Conservation (phyloP, 1,140 invertebrate genomes). For the Chionoecetes opilio region DNA sequence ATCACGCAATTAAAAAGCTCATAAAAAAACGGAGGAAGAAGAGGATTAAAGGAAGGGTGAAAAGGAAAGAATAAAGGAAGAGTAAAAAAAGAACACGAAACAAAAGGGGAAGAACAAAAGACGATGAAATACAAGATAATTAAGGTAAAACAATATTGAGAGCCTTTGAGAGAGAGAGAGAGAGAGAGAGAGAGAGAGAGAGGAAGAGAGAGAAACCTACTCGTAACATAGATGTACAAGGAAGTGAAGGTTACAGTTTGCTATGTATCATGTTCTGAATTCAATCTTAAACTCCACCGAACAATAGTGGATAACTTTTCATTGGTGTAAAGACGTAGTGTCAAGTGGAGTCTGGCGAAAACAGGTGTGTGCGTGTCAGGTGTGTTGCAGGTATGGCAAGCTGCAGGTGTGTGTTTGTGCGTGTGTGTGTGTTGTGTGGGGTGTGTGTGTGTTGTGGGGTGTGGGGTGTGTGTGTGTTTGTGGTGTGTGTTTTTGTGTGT, state of each 20-base stretch:
- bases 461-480: no score
- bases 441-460: no score
- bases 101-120: no score
- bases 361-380: neutral
- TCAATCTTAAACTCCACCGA: neutral
- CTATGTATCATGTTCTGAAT: neutral
- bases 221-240: no score
- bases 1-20: no score
- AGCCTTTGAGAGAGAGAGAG: neutral
- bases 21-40: neutral
- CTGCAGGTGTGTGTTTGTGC: no score
- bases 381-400: neutral
- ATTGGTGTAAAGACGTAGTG: neutral
- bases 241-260: neutral
- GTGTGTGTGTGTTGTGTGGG: no score
- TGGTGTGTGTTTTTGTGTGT: no score
- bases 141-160: neutral
- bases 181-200: conserved; percentile 27
- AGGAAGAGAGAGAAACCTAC: neutral
- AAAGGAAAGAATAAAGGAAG: no score
- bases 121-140: neutral
- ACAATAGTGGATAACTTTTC: neutral
- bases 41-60: neutral
- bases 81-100: no score
- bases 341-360: no score